phyloP scores from a whole-genome alignment of 2,888 invertebrate genomes.

The Sipha maydis region DNA sequence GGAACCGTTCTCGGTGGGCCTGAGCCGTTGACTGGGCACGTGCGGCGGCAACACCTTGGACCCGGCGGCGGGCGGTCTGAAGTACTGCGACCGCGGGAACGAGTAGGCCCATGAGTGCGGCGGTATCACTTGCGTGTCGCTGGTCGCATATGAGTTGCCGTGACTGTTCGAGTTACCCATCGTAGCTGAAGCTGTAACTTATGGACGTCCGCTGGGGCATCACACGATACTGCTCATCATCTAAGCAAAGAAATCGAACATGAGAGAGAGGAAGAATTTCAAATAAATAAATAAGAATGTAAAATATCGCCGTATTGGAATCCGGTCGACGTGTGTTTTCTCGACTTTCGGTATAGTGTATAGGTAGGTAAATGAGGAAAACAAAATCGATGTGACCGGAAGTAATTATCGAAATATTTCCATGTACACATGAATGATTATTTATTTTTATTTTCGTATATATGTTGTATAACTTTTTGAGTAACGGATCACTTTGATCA shows the following conservation, averaged over 20 bases:
- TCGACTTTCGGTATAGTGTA: too few species aligned
- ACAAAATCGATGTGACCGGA: too few species aligned
- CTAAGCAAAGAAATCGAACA: neutral
- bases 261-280: too few species aligned
- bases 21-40: constrained; percentile 75
- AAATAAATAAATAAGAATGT: too few species aligned
- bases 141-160: constrained; percentile 52
- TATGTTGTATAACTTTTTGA: too few species aligned
- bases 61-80: constrained; percentile 63
- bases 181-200: neutral
- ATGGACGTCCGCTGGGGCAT: neutral
- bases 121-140: constrained; percentile 62
- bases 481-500: too few species aligned
- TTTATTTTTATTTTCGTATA: too few species aligned
- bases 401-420: too few species aligned
- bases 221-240: neutral
- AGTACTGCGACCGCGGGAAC: constrained; percentile 64
- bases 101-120: constrained; percentile 65
- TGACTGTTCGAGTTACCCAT: constrained; percentile 63
- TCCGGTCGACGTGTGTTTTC: too few species aligned
- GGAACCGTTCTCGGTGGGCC: constrained; percentile 84
- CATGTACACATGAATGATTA: too few species aligned
- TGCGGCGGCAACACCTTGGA: constrained; percentile 77
- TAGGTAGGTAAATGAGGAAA: too few species aligned
- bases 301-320: too few species aligned